phyloP scores from a whole-genome alignment of 2,888 invertebrate genomes.

The Minunthozetes semirufus region DNA sequence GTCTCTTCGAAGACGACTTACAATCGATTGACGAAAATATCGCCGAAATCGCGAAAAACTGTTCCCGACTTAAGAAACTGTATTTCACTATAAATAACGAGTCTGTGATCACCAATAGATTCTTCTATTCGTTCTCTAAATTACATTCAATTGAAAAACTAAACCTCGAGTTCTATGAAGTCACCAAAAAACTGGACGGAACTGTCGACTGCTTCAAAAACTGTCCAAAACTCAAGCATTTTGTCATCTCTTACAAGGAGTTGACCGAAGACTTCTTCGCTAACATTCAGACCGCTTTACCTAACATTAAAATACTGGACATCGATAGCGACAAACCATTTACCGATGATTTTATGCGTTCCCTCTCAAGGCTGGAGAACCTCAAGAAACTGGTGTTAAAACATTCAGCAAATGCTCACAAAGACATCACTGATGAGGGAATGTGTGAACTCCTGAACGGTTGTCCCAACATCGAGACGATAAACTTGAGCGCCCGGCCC shows the following conservation, averaged over 20 bases:
- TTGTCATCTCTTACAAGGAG: constrained; percentile 6
- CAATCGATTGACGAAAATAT: constrained; percentile 11
- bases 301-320: constrained; percentile 3
- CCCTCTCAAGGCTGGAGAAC: not conserved
- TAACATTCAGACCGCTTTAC: constrained; percentile 3
- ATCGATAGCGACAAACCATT: constrained; percentile 18
- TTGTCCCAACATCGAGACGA: not conserved
- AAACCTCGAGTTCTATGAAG: constrained; percentile 17
- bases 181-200: constrained; percentile 22
- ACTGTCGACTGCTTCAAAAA: not conserved
- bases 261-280: constrained; percentile 17
- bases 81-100: constrained; percentile 19
- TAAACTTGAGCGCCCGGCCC: constrained; percentile 3
- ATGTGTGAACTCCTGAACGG: not conserved
- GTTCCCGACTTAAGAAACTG: not conserved
- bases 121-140: constrained; percentile 3
- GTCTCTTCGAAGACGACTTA: constrained; percentile 18
- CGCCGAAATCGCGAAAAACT: not conserved
- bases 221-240: constrained; percentile 10
- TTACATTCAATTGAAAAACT: constrained; percentile 10
- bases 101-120: constrained; percentile 3
- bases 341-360: not conserved
- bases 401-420: constrained; percentile 1
- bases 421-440: not conserved
- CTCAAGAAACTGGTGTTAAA: constrained; percentile 1